phyloP scores from a whole-genome alignment of 1,140 invertebrate species.

The Procambarus clarkii region DNA sequence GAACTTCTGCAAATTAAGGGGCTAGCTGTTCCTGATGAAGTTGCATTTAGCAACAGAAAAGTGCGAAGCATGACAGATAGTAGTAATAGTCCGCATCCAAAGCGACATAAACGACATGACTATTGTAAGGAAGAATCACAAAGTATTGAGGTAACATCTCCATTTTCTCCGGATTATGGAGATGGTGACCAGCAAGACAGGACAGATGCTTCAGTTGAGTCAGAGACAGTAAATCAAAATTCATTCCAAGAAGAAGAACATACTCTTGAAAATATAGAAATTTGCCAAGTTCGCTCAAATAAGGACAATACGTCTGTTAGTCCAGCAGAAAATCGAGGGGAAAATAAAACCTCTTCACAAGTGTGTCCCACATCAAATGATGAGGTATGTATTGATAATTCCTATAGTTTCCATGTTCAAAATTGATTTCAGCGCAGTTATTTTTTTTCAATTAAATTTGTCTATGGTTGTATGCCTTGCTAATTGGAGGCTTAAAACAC shows the following conservation, averaged over 20 bases:
- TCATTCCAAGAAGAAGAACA: background rate
- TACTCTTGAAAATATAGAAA: background rate
- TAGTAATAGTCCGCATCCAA: conserved; percentile 24
- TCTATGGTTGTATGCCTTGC: background rate
- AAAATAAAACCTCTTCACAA: background rate
- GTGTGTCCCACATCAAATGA: background rate
- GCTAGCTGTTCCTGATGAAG: conserved; percentile 76
- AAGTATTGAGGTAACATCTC: background rate
- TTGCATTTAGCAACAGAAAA: conserved; percentile 23
- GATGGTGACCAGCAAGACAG: background rate
- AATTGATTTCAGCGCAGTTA: too few relatives aligned
- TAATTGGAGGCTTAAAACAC: background rate
- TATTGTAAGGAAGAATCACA: background rate
- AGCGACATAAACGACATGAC: background rate
- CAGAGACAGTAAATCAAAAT: background rate
- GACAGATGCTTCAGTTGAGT: background rate
- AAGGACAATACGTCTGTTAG: background rate
- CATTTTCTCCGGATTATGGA: background rate
- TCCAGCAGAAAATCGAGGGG: background rate
- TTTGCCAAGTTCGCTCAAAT: background rate
- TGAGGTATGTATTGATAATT: background rate
- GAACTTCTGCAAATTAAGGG: conserved; percentile 86
- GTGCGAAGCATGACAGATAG: background rate
- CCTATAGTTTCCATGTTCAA: background rate
- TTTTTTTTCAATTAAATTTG: background rate